Evolutionary conservation across 1,140 invertebrate species (phyloP), one percentile per base, ranked within the genome.

Genomic region (Cyphomyrmex costatus): DNA sequence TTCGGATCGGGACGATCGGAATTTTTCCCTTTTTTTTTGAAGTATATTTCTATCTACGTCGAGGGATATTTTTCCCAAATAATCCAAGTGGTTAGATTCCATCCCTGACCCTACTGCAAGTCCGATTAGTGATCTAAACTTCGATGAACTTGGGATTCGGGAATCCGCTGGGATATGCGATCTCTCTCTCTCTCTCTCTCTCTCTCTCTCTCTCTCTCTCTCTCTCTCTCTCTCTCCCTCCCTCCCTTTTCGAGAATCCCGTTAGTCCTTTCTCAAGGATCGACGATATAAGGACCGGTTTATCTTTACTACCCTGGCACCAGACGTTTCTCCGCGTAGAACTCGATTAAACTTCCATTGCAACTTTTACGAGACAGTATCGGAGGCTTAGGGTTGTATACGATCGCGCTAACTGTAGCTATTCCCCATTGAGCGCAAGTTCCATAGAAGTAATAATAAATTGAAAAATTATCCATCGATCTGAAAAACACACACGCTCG

Each of bases 321-420:
- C 86, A 91, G 92, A 93, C 90, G 91, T 92, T 89, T 88, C 89
- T 90, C 86, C 86, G 74, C 86, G 77, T 90, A 82, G 91, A 93
- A 93, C 92, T 93, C 92, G 92, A 93, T 93, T 93, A 93, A 93
- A 93, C 90, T 93, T 92, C 89, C 90, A 93, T 93, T 91, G 89
- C 88, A 91, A 93, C 87, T 93, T 90, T 91, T 91, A 93, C 90
- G 92, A 92, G 92, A 89, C 89, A 90, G 82, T 90, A 90, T 90
- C 86, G 85, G 56, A 85, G 79, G 89, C 86, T 91, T 90, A 90
- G 68, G 78, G 46, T 63, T 80, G 77, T 90, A 80, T 83, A 88
- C 89, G 89, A 88, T 86, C 73, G 71, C 78, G 65, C 78, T 51
- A 91, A 83, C 60, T 61, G 60, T 66, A 53, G 27, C 74, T 51